Percentiles rank a stretch among this genome's conserved stretches.
phyloP scores from a whole-genome alignment of 2,888 invertebrate genomes.

The Morpho helenor region DNA sequence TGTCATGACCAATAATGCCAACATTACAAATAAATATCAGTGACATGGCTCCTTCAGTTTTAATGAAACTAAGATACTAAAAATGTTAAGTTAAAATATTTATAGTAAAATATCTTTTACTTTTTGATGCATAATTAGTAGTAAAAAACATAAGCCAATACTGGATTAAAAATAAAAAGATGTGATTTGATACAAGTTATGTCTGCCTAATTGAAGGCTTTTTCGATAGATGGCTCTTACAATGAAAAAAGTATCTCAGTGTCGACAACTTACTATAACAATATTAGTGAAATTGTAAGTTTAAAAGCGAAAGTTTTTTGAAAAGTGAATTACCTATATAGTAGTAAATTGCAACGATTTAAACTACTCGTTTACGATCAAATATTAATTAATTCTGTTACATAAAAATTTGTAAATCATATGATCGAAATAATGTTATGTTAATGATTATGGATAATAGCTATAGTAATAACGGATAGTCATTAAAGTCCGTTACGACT shows the following conservation, averaged over 20 bases:
- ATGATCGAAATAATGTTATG: no score
- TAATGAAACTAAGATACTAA: neutral
- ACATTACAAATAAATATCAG: constrained; percentile 30
- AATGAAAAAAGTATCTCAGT: neutral
- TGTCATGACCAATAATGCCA: constrained; percentile 56
- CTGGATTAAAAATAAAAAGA: neutral
- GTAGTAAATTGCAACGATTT: neutral
- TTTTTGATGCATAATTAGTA: neutral
- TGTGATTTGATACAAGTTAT: neutral
- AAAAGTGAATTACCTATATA: neutral
- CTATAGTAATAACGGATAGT: no score
- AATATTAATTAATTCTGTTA: no score
- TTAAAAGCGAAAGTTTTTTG: constrained; percentile 17
- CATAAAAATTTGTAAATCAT: no score
- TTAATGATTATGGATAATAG: no score
- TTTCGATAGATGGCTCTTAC: constrained; percentile 19
- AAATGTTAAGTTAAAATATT: neutral
- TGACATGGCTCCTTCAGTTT: constrained; percentile 1
- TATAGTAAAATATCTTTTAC: neutral
- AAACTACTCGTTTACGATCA: no score
- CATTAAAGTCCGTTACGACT: no score
- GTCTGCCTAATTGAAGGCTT: neutral
- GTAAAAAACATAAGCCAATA: neutral
- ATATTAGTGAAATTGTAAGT: constrained; percentile 6
- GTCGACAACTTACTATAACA: constrained; percentile 14